phyloP scores from a whole-genome alignment of 2,113 vertebrate genomes.

The Psilopogon haemacephalus region DNA sequence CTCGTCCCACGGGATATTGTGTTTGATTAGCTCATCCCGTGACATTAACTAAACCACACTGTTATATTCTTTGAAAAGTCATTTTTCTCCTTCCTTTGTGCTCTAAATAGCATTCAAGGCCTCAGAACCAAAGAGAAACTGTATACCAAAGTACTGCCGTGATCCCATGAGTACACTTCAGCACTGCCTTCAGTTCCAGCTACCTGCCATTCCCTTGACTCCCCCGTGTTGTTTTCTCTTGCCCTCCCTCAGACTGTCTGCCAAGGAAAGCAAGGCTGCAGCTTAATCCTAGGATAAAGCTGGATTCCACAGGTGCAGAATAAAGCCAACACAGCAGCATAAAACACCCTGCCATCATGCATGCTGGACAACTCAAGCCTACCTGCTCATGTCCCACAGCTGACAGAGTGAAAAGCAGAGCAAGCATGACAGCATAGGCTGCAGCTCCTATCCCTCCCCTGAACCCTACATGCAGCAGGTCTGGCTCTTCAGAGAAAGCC shows the following conservation, averaged over 20 bases:
- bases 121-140: not conserved
- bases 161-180: not conserved
- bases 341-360: fast-evolving
- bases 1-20: no score
- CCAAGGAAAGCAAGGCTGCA: not conserved
- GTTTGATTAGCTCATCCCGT: no score
- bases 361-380: not conserved
- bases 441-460: not conserved
- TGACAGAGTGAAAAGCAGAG: not conserved
- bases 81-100: fast-evolving
- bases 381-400: not conserved
- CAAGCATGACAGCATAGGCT: fast-evolving
- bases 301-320: not conserved
- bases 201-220: not conserved
- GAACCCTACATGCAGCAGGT: not conserved
- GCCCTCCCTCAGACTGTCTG: not conserved
- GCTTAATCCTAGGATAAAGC: not conserved
- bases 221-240: not conserved
- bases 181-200: not conserved
- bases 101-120: not conserved
- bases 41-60: not conserved
- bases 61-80: not conserved
- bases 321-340: not conserved
- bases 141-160: fast-evolving
- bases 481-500: not conserved